phyloP scores from a whole-genome alignment of 37 sponge, comb jelly and placozoan genomes.

The Hormiphora californensis region DNA sequence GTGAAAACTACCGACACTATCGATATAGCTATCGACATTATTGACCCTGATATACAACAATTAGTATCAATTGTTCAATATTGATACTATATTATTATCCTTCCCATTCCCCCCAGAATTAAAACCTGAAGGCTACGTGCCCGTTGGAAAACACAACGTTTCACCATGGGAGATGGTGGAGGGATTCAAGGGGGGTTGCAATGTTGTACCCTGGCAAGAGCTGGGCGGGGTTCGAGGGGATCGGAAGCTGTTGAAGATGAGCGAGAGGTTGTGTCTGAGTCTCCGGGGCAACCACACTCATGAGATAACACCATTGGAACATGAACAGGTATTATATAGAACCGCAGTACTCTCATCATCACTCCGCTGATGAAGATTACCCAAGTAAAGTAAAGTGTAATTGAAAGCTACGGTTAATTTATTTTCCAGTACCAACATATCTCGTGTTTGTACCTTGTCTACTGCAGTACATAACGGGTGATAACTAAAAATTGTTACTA shows the following conservation, averaged over 20 bases:
- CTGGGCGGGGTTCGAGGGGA: conserved; percentile 37
- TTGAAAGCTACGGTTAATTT: too few relatives aligned
- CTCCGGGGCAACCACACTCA: conserved; percentile 44
- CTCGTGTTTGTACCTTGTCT: too few relatives aligned
- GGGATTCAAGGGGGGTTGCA: conserved; percentile 45
- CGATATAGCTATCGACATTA: too few relatives aligned
- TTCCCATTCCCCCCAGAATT: not conserved
- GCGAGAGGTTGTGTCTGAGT: conserved; percentile 28
- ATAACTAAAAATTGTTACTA: too few relatives aligned
- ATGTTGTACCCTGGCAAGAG: conserved; percentile 45
- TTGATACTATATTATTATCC: not conserved
- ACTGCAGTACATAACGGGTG: too few relatives aligned
- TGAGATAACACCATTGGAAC: not conserved
- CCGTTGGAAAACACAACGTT: conserved; percentile 34
- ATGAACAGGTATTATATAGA: conserved; percentile 27
- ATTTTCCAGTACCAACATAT: too few relatives aligned
- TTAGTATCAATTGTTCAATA: too few relatives aligned
- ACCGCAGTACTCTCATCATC: too few relatives aligned
- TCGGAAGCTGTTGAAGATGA: conserved; percentile 1
- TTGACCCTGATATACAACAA: too few relatives aligned
- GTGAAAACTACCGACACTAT: too few relatives aligned
- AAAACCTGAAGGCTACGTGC: conserved; percentile 52
- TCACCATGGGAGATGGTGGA: conserved; percentile 53
- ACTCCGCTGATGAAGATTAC: too few relatives aligned
- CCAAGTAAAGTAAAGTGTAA: too few relatives aligned